Conservation (phyloP, 2,888 invertebrate genomes). For the Pammene aurita region DNA sequence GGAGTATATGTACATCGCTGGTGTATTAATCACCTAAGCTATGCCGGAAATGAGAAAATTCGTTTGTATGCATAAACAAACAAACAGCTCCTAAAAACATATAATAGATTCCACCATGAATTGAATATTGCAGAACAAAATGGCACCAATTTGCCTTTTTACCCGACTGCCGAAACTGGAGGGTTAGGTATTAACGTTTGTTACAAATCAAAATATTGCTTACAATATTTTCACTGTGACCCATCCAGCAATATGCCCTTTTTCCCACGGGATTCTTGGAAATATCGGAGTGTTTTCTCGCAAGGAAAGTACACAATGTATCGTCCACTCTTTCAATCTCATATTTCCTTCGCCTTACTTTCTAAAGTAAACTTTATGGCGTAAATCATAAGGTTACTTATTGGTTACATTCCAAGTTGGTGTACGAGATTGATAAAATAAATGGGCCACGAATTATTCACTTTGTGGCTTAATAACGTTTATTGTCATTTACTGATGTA, state of each 20-base stretch:
- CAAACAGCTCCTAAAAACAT: no score
- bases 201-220: background rate
- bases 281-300: conserved; percentile 28
- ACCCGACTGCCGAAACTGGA: no score
- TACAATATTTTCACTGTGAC: background rate
- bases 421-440: background rate
- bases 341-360: background rate
- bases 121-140: no score
- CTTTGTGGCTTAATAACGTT: conserved; percentile 23
- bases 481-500: conserved; percentile 18
- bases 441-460: conserved; percentile 11
- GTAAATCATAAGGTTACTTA: background rate
- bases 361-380: background rate
- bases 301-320: conserved; percentile 23
- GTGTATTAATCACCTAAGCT: no score
- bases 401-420: background rate
- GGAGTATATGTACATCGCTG: no score
- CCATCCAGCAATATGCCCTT: conserved; percentile 11
- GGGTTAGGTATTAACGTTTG: no score
- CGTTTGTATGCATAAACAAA: no score
- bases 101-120: no score
- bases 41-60: no score
- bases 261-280: conserved; percentile 34
- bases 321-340: conserved; percentile 4
- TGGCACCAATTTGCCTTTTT: no score